These are phyloP conservation scores for Lapara coniferarum DNA, from an alignment of 2,888 invertebrate genomes.

Conservation along the genomic window DNA sequence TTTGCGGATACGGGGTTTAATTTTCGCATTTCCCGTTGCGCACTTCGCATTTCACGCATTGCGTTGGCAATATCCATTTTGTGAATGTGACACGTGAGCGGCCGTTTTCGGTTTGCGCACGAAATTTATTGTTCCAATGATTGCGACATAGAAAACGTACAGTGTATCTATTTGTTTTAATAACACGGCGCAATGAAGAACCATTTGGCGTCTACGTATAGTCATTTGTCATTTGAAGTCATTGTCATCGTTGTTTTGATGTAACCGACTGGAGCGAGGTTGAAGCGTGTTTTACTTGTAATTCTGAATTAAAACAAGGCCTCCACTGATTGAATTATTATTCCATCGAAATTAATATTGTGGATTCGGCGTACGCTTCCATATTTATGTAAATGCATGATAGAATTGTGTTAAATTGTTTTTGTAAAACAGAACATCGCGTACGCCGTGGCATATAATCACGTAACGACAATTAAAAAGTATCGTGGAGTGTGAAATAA, in stretches of 20 bases:
- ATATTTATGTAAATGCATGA: neutral
- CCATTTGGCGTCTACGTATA: constrained; percentile 37
- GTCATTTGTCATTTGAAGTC: constrained; percentile 30
- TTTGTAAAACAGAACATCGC: neutral
- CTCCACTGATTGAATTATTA: neutral
- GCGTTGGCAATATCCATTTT: constrained; percentile 36
- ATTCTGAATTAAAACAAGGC: neutral
- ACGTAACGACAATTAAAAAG: neutral
- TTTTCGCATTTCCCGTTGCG: constrained; percentile 38
- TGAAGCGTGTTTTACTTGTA: neutral
- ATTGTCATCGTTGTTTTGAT: constrained; percentile 28
- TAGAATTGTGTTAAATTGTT: neutral
- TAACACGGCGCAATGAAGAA: constrained; percentile 57
- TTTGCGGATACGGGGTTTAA: constrained; percentile 41
- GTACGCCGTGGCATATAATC: neutral
- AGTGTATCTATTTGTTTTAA: constrained; percentile 69
- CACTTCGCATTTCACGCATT: constrained; percentile 9
- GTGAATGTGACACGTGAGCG: constrained; percentile 38
- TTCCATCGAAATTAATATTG: too few relatives aligned
- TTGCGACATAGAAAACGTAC: constrained; percentile 56
- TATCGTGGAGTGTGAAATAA: neutral
- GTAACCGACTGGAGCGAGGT: neutral
- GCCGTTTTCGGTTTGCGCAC: constrained; percentile 33
- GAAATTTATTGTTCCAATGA: constrained; percentile 71
- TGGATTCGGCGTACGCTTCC: neutral